Evolutionary conservation across 1,140 invertebrate species (phyloP), one percentile per base, ranked within the genome.

Genomic region (Pseudomyrmex sp.): DNA sequence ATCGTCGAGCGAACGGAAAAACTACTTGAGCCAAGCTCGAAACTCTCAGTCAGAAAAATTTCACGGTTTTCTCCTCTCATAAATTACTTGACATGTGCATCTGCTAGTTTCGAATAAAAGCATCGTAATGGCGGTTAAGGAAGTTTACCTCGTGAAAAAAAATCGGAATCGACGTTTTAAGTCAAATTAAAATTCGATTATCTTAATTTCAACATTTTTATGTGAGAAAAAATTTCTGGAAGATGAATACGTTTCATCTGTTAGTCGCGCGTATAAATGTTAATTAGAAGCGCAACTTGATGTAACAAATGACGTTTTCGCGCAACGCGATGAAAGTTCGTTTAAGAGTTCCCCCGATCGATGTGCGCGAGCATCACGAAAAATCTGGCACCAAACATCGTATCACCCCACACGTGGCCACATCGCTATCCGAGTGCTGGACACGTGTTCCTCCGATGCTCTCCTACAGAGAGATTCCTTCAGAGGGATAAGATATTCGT

Each of bases 381-480:
- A 85, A 76, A 85, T 85, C 70, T 68, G 66, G 80, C 46, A 54
- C 9, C 63, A 56, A 63, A 76, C 82, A 68, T 75, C 65, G 23
- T 68, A 83, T 83, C 68, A 75, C 84, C 91, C 92, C 92, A 92
- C 93, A 92, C 92, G 91, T 93, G 91, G 92, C 88, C 88, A 56
- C 68, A 50, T 72, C 18, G 72, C 63, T 56, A 72, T 82, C 88
- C 90, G 89, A 91, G 85, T 91, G 91, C 87, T 89, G 89, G 90
- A 93, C 93, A 94, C 91, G 92, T 94, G 93, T 93, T 93, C 90
- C 91, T 85, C 88, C 50, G 12, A 52, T 35, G 93, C 89, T 90
- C 93, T 93, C 93, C 93, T 94, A 92, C 93, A 89, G 92, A 92
- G 92, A 92, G 91, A 91, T 89, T 91, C 82, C 87, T 89, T 84